Evolutionary conservation across 2,113 vertebrate species (phyloP).

Genomic region (Equus przewalskii): DNA sequence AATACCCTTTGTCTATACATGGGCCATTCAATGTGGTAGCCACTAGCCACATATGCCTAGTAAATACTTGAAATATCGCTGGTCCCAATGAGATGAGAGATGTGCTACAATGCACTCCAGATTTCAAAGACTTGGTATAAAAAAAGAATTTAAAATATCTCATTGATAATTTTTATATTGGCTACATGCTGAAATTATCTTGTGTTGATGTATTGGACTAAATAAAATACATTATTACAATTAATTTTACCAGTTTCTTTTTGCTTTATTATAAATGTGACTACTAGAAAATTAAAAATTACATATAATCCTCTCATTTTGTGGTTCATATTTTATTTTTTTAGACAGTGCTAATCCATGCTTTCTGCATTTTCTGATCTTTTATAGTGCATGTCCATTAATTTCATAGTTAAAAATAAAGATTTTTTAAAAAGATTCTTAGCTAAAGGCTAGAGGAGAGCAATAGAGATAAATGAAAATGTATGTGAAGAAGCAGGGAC

Average conservation of each 20-base stretch:
- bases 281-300: neutral
- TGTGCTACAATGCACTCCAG: neutral
- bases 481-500: neutral
- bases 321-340: neutral
- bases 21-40: neutral
- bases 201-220: neutral
- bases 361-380: neutral
- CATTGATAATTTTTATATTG: neutral
- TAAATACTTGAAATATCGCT: neutral
- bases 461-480: neutral
- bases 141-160: neutral
- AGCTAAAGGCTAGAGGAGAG: neutral
- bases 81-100: neutral
- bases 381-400: neutral
- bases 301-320: neutral
- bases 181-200: neutral
- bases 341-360: neutral
- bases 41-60: too few species aligned
- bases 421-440: neutral
- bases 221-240: conserved; percentile 6
- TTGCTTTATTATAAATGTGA: neutral
- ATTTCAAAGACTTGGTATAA: neutral
- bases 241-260: neutral
- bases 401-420: neutral
- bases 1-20: neutral